Evolutionary conservation across 2,113 vertebrate genomes (phyloP), one percentile per base, ranked within the genome.

Genomic region (Cephalopterus ornatus): DNA sequence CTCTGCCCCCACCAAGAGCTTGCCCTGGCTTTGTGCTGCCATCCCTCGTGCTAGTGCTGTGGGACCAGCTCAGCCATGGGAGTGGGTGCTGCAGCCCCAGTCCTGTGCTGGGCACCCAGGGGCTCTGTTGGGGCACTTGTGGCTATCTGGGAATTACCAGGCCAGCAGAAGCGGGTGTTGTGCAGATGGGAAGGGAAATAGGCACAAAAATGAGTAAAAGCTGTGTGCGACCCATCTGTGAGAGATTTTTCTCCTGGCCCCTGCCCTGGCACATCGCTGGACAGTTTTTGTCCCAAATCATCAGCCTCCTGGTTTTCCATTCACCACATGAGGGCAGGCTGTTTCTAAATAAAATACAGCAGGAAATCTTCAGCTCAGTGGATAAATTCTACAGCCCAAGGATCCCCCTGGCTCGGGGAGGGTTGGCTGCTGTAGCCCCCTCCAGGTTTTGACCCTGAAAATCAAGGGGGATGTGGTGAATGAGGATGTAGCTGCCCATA

Each of bases 261-360:
- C 26, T 35, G 30, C 46, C 47, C 12, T 1, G 17, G 46, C 12
- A 6, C 55, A 1, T 73, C 3, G 4, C 39, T 15, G 56, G 11
- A 16, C 18, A 21, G 19, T 66, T 83, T 89, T 63, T 56, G 39
- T 50, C 37, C 23, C 8, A 42, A 74, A 30, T 46, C 28, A 84
- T 78, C 73, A 85, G 4, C 24, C 12, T 84, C 46, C 41, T 56
- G 90, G 33, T 89, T 88, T 89, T 62, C 41, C 88, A 90, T 89
- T 87, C 85, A 9, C 98, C 98, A 97, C 98, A 96, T 5, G 97
- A 97, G 98, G 98, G 98, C 98, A 97, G 98, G 74, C 97, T 97
- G 44, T 94, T 97, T 93, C 97, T 97, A 96, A 97, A 62, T 53
- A 93, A 96, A 94, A 95, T 88, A 22, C 46, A 32, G 33, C 0